Evolutionary conservation across 1,140 invertebrate genomes (phyloP).

Genomic region (Cecropterus lyciades): DNA sequence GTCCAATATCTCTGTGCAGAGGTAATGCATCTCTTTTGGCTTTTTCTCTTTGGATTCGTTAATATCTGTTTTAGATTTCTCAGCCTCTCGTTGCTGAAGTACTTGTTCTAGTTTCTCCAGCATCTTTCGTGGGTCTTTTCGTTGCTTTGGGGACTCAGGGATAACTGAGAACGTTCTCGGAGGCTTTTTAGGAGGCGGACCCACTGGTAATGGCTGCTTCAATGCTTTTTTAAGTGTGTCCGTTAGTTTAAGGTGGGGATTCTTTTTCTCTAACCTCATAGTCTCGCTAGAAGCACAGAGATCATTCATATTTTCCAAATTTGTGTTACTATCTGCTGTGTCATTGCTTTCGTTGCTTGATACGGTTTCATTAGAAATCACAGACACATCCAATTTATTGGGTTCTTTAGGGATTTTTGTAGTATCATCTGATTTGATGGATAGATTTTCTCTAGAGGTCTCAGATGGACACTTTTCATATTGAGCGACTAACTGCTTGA

Average conservation of each 20-base stretch:
- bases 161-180: slow-evolving; percentile 85
- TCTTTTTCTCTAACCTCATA: slow-evolving; percentile 69
- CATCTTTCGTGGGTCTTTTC: slow-evolving; percentile 85
- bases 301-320: slow-evolving; percentile 63
- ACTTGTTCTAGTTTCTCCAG: slow-evolving; percentile 86
- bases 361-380: too few species aligned
- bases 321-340: slow-evolving; percentile 38
- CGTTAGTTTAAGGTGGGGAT: slow-evolving; percentile 76
- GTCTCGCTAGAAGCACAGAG: slow-evolving; percentile 72
- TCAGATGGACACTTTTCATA: slow-evolving; percentile 50
- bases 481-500: slow-evolving; percentile 59
- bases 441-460: too few species aligned
- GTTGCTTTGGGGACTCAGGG: slow-evolving; percentile 56
- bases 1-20: slow-evolving; percentile 79
- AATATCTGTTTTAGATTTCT: slow-evolving; percentile 58
- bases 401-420: neutral
- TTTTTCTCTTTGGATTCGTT: slow-evolving; percentile 52
- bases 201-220: slow-evolving; percentile 86
- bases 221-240: slow-evolving; percentile 86
- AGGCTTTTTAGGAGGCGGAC: slow-evolving; percentile 89
- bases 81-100: slow-evolving; percentile 79
- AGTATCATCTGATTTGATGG: neutral
- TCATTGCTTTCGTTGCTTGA: slow-evolving; percentile 22
- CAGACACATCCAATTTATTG: too few species aligned
- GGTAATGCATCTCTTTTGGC: slow-evolving; percentile 79